Conservation (phyloP, 2,113 vertebrate genomes). For the Atlantisia rogersi region DNA sequence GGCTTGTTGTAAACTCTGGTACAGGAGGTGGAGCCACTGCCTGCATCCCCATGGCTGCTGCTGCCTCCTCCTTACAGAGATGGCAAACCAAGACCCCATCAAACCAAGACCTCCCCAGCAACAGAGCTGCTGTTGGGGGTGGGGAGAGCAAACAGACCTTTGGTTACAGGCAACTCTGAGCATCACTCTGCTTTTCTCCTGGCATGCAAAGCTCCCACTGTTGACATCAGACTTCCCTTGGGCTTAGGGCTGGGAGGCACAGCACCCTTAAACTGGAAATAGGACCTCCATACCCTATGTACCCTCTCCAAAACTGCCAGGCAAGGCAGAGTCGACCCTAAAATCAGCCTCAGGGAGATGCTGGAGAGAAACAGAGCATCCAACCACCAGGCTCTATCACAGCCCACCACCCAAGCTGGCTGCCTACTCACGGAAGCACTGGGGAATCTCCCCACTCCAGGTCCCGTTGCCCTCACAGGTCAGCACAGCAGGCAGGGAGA, state of each 20-base stretch:
- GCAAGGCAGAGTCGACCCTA: background rate
- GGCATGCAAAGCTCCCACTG: background rate
- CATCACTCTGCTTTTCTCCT: rapidly evolving
- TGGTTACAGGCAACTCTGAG: background rate
- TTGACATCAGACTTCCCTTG: rapidly evolving
- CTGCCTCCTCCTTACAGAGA: background rate
- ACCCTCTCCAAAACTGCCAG: background rate
- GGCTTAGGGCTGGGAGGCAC: rapidly evolving
- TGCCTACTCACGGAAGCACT: constrained; percentile 93
- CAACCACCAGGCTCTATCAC: rapidly evolving
- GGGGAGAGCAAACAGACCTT: background rate
- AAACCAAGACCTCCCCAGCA: background rate
- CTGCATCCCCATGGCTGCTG: rapidly evolving
- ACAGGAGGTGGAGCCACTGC: background rate
- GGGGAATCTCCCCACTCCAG: constrained; percentile 93
- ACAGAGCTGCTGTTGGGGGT: rapidly evolving
- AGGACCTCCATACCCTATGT: rapidly evolving
- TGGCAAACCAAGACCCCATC: background rate
- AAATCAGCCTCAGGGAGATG: background rate
- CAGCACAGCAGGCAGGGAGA: constrained; percentile 91
- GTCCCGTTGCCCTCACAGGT: constrained; percentile 93
- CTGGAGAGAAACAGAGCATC: background rate
- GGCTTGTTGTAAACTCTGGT: background rate
- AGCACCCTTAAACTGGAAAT: too few relatives aligned
- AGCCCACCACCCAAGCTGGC: rapidly evolving